phyloP scores from a whole-genome alignment of 2,888 invertebrate species.

The Drosophila ochracea region DNA sequence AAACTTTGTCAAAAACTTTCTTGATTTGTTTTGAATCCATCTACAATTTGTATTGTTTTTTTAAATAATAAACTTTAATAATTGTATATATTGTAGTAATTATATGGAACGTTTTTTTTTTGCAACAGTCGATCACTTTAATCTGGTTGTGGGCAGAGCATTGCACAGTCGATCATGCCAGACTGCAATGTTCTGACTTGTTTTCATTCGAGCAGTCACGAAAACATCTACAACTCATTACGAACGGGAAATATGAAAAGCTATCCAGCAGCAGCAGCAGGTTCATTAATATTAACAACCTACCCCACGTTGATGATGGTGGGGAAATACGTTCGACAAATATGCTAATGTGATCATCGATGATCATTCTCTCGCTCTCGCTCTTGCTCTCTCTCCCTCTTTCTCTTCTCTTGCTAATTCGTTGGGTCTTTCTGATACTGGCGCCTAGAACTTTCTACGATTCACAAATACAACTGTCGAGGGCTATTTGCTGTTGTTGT shows the following conservation, averaged over 20 bases:
- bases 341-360: constrained; percentile 34
- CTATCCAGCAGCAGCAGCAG: constrained; percentile 22
- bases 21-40: background rate
- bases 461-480: constrained; percentile 49
- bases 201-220: constrained; percentile 19
- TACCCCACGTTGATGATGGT: constrained; percentile 62
- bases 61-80: background rate
- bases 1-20: background rate
- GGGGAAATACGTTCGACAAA: constrained; percentile 20
- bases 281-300: constrained; percentile 72
- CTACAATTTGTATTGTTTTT: background rate
- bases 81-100: background rate
- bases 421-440: constrained; percentile 25
- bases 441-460: constrained; percentile 75
- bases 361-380: constrained; percentile 16
- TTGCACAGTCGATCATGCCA: background rate
- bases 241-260: constrained; percentile 19
- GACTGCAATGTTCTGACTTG: background rate
- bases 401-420: constrained; percentile 21
- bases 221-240: constrained; percentile 23
- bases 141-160: background rate
- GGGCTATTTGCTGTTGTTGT: constrained; percentile 37
- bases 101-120: background rate
- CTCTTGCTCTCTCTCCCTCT: background rate
- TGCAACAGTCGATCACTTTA: background rate